Percentiles rank a stretch among this genome's conserved stretches.
Evolutionary conservation across 2,888 invertebrate species (phyloP).

Genomic region (Machimus atricapillus): DNA sequence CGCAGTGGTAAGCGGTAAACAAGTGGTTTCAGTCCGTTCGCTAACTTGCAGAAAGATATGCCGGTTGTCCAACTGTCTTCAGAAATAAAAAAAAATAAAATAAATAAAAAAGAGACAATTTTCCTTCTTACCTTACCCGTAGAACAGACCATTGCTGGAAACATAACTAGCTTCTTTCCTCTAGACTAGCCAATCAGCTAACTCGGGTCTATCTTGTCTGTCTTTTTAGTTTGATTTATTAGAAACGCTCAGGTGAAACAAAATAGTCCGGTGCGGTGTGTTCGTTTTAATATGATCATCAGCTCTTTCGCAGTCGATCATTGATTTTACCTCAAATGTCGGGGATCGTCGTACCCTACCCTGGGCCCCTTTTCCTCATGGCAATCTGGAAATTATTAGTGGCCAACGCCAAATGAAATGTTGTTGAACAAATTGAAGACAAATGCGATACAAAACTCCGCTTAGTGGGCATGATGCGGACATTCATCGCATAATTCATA

Average conservation of each 20-base stretch:
- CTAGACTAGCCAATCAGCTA: not conserved
- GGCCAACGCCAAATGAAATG: not conserved
- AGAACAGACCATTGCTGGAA: not conserved
- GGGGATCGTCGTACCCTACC: not conserved
- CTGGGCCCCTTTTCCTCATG: not conserved
- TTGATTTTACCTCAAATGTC: not conserved
- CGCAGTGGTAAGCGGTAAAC: not conserved
- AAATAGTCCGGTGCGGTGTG: not conserved
- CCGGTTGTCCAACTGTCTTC: not conserved
- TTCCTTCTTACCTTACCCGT: not conserved
- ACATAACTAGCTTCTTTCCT: not conserved
- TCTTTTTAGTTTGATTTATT: conserved; percentile 22
- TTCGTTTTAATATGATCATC: conserved; percentile 21
- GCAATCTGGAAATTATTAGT: not conserved
- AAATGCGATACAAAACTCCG: not conserved
- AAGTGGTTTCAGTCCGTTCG: conserved; percentile 1
- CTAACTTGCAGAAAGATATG: conserved; percentile 9
- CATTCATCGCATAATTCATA: not conserved
- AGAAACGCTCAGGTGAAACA: not conserved
- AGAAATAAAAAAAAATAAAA: not conserved
- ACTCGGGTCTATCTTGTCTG: not conserved
- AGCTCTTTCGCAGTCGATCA: not conserved
- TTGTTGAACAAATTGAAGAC: not conserved
- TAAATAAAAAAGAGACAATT: not conserved
- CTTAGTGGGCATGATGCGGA: not conserved